These are phyloP conservation scores for Brachirus orientalis DNA, from an alignment of 2,113 vertebrate species.

Conservation along the genomic window DNA sequence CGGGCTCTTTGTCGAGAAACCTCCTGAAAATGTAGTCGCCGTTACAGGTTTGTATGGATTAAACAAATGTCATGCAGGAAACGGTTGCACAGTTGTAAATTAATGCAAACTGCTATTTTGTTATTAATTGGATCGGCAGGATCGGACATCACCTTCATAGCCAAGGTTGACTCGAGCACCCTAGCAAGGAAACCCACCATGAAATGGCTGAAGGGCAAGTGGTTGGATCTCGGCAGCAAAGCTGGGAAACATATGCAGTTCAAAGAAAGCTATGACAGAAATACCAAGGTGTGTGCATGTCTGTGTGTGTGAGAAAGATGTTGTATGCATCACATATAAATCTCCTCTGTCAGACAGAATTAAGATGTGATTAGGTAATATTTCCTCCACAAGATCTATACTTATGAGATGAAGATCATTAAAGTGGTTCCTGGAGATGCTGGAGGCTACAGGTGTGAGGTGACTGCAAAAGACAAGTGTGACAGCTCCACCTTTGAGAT, in stretches of 20 bases:
- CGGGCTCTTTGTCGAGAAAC: conserved; percentile 84
- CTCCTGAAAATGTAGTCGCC: conserved; percentile 52
- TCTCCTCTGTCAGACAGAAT: background rate
- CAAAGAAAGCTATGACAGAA: conserved; percentile 87
- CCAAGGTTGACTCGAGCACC: conserved; percentile 84
- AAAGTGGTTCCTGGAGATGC: conserved; percentile 84
- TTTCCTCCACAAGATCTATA: conserved; percentile 81
- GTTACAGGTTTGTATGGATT: conserved; percentile 70
- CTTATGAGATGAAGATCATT: conserved; percentile 84
- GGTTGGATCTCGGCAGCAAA: conserved; percentile 90
- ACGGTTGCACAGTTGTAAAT: no score
- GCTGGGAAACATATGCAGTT: conserved; percentile 88
- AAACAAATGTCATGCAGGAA: background rate
- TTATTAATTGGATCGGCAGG: conserved; percentile 72
- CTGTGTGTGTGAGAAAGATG: background rate
- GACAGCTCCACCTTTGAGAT: conserved; percentile 89
- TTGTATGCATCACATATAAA: background rate
- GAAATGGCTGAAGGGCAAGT: conserved; percentile 95
- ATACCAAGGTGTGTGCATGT: conserved; percentile 81
- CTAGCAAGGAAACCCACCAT: conserved; percentile 81
- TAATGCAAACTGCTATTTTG: background rate
- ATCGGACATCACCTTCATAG: conserved; percentile 67
- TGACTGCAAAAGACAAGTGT: conserved; percentile 87
- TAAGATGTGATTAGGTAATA: background rate
- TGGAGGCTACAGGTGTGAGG: conserved; percentile 89